Base-by-base conservation (phyloP, 2,797 vertebrate genomes). In the Enteromius trimaculatus region DNA sequence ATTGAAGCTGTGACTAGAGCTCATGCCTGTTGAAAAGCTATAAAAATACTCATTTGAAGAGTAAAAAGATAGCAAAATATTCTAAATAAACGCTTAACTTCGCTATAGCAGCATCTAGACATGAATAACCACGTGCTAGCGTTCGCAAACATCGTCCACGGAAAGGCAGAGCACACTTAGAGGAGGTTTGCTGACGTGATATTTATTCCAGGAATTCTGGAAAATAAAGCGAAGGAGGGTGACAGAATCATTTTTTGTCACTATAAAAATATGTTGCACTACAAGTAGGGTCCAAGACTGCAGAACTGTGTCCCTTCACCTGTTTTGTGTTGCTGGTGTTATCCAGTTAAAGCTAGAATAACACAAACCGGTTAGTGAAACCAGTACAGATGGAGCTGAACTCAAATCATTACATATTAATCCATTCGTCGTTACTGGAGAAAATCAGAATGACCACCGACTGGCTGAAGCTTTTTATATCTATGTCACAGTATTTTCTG, bases 1-100 rank as follows among this genome's bases (percentile, higher is more conserved):
- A 26, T 26, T 60, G n/a, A 64, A 74, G 80, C 80, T 81, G 69
- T 81, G 80, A 74, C n/a, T 51, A 65, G n/a, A 23, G 55, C 53
- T 62, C 21, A 49, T 31, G 19, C 11, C 77, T 79, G 62, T 23
- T 65, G 7, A 51, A 66, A 31, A 55, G 26, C 76, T 65, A 19
- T 29, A 4, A 42, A 76, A 62, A 77, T 16, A n/a, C 53, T 42
- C 62, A 17, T 31, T 64, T 31, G 7, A 64, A 31, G 62, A n/a
- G 26, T 62, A 39, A 58, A 26, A 42, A 76, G 34, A 16, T 58
- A 76, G 19, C 6, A 3, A 9, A n/a, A 55, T 76, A 37, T 53
- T 74, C 26, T 13, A 13, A 75, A 55, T 37, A 44, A 62, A 3
- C 0, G 26, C 62, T 65, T 19, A 19, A 29, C 69, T 71, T 13